Evolutionary conservation across 2,797 vertebrate species (phyloP), one percentile per base, ranked within the genome.

Genomic region (Silurus aristotelis): DNA sequence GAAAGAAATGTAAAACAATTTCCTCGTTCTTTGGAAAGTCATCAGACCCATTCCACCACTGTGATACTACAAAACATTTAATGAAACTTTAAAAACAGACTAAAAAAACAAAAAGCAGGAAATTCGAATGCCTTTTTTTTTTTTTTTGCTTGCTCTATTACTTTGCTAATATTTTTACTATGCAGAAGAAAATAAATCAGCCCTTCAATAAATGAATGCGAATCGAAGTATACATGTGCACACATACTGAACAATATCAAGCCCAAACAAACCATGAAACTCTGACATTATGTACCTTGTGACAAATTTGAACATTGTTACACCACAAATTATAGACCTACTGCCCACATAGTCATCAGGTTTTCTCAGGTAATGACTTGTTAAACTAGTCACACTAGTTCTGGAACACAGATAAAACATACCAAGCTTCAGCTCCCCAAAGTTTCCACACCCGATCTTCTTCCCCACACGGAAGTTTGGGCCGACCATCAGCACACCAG

Each of bases 371-470:
- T 60, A 70, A 58, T 12, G 56, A 25, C 2, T 17, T 61, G n/a
- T 61, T 48, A 56, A 67, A 3, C 43, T 2, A 68, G 17, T 22
- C 61, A 20, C 61, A 56, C 73, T 27, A 63, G 10, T 80, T 72
- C 10, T 46, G 38, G 6, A 22, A 9, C 13, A 38, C 4, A 63
- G 6, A 56, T 66, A 61, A 70, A 8, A 90, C 97, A 94, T 94
- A 99, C 98, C 98, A 88, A 99, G 95, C 93, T 98, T 97, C 89
- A 99, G 93, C 82, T 99, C 98, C 85, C 98, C 98, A 86, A 99
- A 99, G 94, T 99, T 99, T 89, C 98, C 98, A 93, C 97, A 99
- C 86, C 98, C 98, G 73, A 99, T 99, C 95, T 99, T 99, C 94
- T 99, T 99, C 89, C 98, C 98, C 92, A 99, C 98, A 78, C 98